These are phyloP conservation scores for Patella pellucida DNA, from an alignment of 2,888 invertebrate genomes.

Conservation along the genomic window DNA sequence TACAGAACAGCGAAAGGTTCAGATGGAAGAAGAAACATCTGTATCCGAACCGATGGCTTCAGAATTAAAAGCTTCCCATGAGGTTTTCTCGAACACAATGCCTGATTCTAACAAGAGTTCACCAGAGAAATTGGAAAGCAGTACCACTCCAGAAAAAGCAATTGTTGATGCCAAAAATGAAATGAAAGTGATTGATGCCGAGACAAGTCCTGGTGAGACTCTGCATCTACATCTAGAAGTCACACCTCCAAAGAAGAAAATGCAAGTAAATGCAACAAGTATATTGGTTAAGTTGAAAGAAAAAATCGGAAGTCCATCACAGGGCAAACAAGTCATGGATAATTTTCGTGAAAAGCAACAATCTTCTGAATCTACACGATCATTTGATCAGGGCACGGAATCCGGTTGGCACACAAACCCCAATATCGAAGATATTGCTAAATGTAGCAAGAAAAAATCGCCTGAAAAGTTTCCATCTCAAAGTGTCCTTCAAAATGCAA, in stretches of 20 bases:
- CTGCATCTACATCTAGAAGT: neutral
- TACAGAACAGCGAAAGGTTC: constrained; percentile 26
- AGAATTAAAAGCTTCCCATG: constrained; percentile 24
- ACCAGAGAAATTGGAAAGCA: neutral
- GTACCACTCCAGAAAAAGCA: neutral
- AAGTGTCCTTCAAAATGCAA: neutral
- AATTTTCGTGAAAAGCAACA: too few species aligned
- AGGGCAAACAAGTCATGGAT: neutral
- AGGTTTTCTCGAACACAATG: neutral
- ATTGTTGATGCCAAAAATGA: neutral
- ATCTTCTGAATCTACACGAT: too few species aligned
- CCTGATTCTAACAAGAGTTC: neutral
- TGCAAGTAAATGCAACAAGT: neutral
- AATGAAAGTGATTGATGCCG: neutral
- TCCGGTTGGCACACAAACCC: too few species aligned
- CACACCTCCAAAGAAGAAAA: neutral
- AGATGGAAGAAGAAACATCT: constrained; percentile 17
- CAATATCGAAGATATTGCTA: too few species aligned
- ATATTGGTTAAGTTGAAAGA: neutral
- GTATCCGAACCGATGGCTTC: constrained; percentile 23
- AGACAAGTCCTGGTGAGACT: neutral
- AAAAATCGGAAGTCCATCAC: neutral
- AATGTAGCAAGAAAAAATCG: too few species aligned
- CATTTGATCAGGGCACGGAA: too few species aligned
- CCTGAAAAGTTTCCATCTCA: too few species aligned